Conservation (phyloP, 2,113 vertebrate genomes). For the Microcebus lehilahytsara region DNA sequence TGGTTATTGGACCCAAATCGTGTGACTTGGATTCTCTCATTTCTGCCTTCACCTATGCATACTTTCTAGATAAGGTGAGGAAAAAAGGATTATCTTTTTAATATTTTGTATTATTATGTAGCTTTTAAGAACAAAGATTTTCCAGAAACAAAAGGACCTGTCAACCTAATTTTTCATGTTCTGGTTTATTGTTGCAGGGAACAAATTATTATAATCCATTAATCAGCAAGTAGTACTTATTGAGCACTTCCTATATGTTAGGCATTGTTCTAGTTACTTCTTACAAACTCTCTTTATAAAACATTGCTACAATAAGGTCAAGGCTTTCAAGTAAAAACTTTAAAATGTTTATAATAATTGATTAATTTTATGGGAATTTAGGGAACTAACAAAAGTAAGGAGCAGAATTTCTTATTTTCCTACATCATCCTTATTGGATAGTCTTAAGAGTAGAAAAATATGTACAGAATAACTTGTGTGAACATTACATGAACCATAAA, state of each 20-base stretch:
- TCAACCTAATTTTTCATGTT: constrained; percentile 9
- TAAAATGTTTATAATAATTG: neutral
- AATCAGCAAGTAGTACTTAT: neutral
- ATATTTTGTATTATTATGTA: neutral
- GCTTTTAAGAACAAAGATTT: constrained; percentile 10
- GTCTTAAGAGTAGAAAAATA: neutral
- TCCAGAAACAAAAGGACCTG: neutral
- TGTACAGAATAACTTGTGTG: neutral
- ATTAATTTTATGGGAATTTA: constrained; percentile 10
- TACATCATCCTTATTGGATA: neutral
- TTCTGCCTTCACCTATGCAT: constrained; percentile 91
- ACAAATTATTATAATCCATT: neutral
- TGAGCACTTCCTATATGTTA: neutral
- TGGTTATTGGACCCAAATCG: constrained; percentile 90
- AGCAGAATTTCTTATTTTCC: neutral
- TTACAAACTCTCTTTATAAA: neutral
- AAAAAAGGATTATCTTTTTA: constrained; percentile 16
- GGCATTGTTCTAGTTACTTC: neutral
- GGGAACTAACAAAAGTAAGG: constrained; percentile 20
- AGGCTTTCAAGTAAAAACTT: neutral
- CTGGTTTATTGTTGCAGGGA: neutral
- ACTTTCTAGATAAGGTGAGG: constrained; percentile 93
- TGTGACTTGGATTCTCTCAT: constrained; percentile 93
- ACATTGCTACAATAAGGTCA: neutral
- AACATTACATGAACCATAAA: neutral